A percentile compares a stretch with the other conserved stretches of the same genome.
Conservation (phyloP, 1,140 invertebrate genomes). For the Frieseomelitta varia region DNA sequence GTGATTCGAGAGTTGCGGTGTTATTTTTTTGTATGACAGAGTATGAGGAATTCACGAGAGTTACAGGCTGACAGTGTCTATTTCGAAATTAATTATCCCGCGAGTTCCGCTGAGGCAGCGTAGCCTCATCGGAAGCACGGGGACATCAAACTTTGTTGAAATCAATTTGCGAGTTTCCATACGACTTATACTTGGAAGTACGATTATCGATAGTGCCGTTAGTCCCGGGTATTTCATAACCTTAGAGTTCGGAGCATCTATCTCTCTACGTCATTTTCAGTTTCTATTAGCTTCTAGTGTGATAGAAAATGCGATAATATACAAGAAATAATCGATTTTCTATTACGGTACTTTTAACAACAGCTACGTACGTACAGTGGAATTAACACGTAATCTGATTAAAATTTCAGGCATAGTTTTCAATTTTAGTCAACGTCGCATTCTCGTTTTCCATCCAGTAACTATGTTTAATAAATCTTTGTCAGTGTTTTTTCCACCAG, state of each 20-base stretch:
- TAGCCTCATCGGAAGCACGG: not conserved
- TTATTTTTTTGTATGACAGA: no score
- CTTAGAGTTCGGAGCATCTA: not conserved
- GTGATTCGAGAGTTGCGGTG: no score
- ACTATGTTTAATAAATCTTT: not conserved
- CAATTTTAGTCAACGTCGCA: not conserved
- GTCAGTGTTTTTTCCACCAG: not conserved
- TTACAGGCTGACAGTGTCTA: not conserved
- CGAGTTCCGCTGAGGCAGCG: not conserved
- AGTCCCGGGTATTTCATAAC: not conserved
- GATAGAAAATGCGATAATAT: not conserved
- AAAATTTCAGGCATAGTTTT: not conserved
- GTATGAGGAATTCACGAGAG: not conserved
- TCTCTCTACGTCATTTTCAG: not conserved
- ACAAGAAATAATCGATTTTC: not conserved
- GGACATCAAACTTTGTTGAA: constrained; percentile 29
- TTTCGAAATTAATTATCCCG: constrained; percentile 28
- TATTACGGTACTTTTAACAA: not conserved
- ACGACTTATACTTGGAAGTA: constrained; percentile 24
- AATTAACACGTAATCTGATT: not conserved
- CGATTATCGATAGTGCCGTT: constrained; percentile 2
- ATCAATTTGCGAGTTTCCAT: constrained; percentile 31
- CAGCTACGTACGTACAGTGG: not conserved
- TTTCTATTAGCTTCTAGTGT: not conserved
- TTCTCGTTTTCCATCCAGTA: not conserved